These are phyloP conservation scores for Camelus dromedarius DNA, from an alignment of 2,113 vertebrate genomes.

Conservation along the genomic window DNA sequence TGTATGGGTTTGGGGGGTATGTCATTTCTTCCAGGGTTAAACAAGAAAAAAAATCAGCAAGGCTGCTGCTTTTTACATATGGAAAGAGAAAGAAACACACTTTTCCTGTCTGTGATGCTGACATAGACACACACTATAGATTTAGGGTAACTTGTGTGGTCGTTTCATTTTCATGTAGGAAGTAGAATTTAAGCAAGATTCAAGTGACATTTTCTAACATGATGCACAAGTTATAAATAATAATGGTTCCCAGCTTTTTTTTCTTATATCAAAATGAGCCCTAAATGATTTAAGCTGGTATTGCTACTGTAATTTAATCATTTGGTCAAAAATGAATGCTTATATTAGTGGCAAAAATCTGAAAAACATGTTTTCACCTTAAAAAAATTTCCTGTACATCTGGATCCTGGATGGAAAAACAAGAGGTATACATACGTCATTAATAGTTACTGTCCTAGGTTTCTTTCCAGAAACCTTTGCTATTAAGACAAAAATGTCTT, in stretches of 20 bases:
- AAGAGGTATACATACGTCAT: neutral
- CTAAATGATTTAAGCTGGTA: constrained; percentile 62
- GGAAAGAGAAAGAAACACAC: constrained; percentile 52
- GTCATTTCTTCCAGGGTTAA: constrained; percentile 72
- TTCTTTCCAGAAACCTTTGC: constrained; percentile 44
- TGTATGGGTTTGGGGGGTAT: neutral
- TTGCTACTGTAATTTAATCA: constrained; percentile 38
- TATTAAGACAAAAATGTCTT: neutral
- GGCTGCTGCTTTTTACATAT: constrained; percentile 63
- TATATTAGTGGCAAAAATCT: constrained; percentile 16
- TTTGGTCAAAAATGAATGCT: neutral
- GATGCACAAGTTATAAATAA: constrained; percentile 80
- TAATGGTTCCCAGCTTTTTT: constrained; percentile 65
- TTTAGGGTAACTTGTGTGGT: constrained; percentile 61
- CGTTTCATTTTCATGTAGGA: constrained; percentile 71
- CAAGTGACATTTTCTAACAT: constrained; percentile 79
- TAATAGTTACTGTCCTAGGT: neutral
- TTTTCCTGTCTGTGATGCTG: constrained; percentile 58
- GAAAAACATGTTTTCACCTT: neutral
- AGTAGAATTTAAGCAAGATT: constrained; percentile 74
- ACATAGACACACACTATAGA: constrained; percentile 24
- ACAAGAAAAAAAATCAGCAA: constrained; percentile 52
- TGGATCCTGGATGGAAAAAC: neutral
- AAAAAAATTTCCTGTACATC: neutral
- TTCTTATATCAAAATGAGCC: constrained; percentile 57